phyloP scores from a whole-genome alignment of 2,113 vertebrate genomes.

The Lophius piscatorius region DNA sequence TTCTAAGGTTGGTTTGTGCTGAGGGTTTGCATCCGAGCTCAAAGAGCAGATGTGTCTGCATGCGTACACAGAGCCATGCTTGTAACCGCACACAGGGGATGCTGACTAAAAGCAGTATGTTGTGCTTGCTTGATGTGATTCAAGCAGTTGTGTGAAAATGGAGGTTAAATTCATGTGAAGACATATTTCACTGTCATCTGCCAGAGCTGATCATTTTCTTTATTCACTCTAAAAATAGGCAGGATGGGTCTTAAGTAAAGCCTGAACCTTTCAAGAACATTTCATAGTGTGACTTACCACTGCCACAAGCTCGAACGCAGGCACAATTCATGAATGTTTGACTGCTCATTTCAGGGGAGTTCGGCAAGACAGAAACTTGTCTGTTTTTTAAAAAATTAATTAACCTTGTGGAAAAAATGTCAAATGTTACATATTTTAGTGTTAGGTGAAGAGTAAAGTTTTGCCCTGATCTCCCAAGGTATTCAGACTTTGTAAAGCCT shows the following conservation, averaged over 20 bases:
- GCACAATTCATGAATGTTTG: conserved; percentile 35
- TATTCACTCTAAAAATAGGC: conserved; percentile 26
- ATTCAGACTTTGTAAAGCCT: conserved; percentile 67
- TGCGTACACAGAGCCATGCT: conserved; percentile 1
- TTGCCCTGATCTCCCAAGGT: conserved; percentile 76
- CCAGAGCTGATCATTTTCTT: conserved; percentile 33
- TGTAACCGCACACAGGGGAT: conserved; percentile 1
- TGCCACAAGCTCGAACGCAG: conserved; percentile 2
- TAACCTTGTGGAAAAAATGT: neutral
- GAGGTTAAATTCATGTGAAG: conserved; percentile 24
- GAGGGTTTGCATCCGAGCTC: conserved; percentile 8
- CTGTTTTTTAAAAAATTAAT: neutral
- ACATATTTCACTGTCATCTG: conserved; percentile 9
- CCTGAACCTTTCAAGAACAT: conserved; percentile 6
- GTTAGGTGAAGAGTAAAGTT: neutral
- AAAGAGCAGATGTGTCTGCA: neutral
- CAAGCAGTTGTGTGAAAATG: conserved; percentile 33
- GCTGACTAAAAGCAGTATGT: conserved; percentile 39
- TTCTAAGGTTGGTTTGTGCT: conserved; percentile 82
- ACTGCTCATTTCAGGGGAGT: neutral
- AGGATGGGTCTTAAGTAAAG: neutral
- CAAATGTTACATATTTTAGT: neutral
- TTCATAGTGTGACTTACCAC: conserved; percentile 15
- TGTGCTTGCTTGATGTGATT: conserved; percentile 24
- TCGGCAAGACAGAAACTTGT: neutral